Percentiles rank a stretch among this genome's conserved stretches.
Conservation (phyloP, 1,140 invertebrate genomes). For the Ooceraea biroi region DNA sequence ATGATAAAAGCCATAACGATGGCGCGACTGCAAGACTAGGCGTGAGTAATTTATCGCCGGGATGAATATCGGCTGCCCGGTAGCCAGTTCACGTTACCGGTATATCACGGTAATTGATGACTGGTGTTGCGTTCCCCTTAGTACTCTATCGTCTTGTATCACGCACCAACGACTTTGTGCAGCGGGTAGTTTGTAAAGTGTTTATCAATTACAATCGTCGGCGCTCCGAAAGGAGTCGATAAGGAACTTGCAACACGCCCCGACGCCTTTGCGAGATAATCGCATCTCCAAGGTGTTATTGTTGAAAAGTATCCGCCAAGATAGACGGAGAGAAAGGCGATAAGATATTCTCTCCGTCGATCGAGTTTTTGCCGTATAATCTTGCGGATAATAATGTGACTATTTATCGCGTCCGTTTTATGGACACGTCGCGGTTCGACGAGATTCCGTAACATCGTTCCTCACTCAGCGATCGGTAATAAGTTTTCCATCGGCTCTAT, state of each 20-base stretch:
- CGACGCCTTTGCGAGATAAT: not conserved
- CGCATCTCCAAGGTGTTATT: conserved; percentile 11
- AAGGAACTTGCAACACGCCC: conserved; percentile 4
- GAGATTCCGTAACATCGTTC: conserved; percentile 18
- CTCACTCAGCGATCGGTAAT: conserved; percentile 8
- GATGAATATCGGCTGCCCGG: conserved; percentile 37
- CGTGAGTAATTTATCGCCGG: conserved; percentile 39
- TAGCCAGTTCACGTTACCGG: conserved; percentile 38
- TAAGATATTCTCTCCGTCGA: conserved; percentile 35
- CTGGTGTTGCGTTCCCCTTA: conserved; percentile 41
- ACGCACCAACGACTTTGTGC: conserved; percentile 22
- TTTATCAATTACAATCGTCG: conserved; percentile 48
- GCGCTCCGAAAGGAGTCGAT: conserved; percentile 40
- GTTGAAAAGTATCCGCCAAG: conserved; percentile 15
- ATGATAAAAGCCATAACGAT: conserved; percentile 15
- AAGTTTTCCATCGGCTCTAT: conserved; percentile 24
- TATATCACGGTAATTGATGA: conserved; percentile 69
- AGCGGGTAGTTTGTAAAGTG: conserved; percentile 12
- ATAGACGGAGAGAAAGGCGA: not conserved
- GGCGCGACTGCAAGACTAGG: not conserved
- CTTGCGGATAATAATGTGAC: conserved; percentile 18
- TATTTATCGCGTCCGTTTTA: conserved; percentile 25
- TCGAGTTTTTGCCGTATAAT: conserved; percentile 6
- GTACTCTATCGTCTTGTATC: conserved; percentile 16
- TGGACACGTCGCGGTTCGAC: conserved; percentile 3